Evolutionary conservation across 2,888 invertebrate genomes (phyloP).

Genomic region (Andrena fulva): DNA sequence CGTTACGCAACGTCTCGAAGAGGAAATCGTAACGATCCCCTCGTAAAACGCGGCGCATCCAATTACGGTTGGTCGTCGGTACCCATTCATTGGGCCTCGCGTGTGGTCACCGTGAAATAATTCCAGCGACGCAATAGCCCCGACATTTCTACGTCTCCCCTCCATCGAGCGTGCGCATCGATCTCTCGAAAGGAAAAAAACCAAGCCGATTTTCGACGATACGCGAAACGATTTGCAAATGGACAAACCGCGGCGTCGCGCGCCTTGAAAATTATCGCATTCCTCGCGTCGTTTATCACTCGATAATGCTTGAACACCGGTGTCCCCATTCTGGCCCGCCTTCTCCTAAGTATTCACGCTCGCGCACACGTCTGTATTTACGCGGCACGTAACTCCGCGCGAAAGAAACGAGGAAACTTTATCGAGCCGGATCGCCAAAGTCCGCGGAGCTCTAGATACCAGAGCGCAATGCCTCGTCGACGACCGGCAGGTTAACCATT

Average conservation of each 20-base stretch:
- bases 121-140: not conserved
- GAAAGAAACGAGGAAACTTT: constrained; percentile 52
- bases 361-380: constrained; percentile 13
- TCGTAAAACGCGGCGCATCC: constrained; percentile 54
- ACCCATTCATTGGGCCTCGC: constrained; percentile 42
- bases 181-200: not conserved
- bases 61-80: constrained; percentile 48
- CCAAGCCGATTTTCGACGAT: not conserved
- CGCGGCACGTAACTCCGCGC: constrained; percentile 34
- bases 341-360: constrained; percentile 68
- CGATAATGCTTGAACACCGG: constrained; percentile 65
- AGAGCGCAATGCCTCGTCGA: not conserved
- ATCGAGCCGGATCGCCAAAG: constrained; percentile 52
- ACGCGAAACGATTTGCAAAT: no score
- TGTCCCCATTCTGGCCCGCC: constrained; percentile 71
- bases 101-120: constrained; percentile 12
- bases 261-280: constrained; percentile 64
- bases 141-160: not conserved
- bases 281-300: constrained; percentile 66
- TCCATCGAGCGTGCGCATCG: not conserved
- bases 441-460: constrained; percentile 32
- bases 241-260: constrained; percentile 26
- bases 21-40: constrained; percentile 53
- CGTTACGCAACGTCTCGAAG: constrained; percentile 43
- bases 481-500: constrained; percentile 40